Percentiles rank a stretch among this genome's conserved stretches.
Evolutionary conservation across 1,140 invertebrate species (phyloP).

Genomic region (Lordiphosa collinella): DNA sequence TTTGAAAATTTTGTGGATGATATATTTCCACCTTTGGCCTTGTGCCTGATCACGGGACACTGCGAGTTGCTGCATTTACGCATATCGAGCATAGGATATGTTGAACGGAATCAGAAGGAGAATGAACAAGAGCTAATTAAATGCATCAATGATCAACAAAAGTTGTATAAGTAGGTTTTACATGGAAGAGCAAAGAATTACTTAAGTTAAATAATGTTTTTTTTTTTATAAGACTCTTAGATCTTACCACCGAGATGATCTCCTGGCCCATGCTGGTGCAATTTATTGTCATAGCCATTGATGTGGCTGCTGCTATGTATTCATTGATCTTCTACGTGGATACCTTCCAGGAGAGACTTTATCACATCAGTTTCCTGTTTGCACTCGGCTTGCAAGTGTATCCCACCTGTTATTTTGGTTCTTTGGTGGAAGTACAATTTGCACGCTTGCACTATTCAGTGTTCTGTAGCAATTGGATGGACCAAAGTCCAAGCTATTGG

Average conservation of each 20-base stretch:
- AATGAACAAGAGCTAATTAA: constrained; percentile 38
- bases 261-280: constrained; percentile 60
- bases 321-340: constrained; percentile 44
- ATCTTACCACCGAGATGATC: constrained; percentile 31
- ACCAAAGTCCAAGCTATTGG: constrained; percentile 44
- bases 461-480: constrained; percentile 63
- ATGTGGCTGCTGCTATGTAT: constrained; percentile 33
- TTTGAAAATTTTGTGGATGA: constrained; percentile 50
- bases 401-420: constrained; percentile 61
- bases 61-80: constrained; percentile 46
- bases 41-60: constrained; percentile 46
- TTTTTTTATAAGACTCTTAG: constrained; percentile 25
- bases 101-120: background rate
- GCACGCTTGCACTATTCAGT: constrained; percentile 35
- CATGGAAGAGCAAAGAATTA: background rate
- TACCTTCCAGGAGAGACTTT: constrained; percentile 21
- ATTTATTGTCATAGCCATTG: constrained; percentile 46
- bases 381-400: constrained; percentile 44
- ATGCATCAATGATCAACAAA: constrained; percentile 55
- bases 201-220: background rate
- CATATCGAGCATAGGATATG: constrained; percentile 41
- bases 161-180: constrained; percentile 50
- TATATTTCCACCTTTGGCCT: constrained; percentile 40
- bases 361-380: constrained; percentile 34
- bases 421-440: constrained; percentile 36